Evolutionary conservation across 1,140 invertebrate species (phyloP), one percentile per base, ranked within the genome.

Genomic region (Ceratitis capitata): DNA sequence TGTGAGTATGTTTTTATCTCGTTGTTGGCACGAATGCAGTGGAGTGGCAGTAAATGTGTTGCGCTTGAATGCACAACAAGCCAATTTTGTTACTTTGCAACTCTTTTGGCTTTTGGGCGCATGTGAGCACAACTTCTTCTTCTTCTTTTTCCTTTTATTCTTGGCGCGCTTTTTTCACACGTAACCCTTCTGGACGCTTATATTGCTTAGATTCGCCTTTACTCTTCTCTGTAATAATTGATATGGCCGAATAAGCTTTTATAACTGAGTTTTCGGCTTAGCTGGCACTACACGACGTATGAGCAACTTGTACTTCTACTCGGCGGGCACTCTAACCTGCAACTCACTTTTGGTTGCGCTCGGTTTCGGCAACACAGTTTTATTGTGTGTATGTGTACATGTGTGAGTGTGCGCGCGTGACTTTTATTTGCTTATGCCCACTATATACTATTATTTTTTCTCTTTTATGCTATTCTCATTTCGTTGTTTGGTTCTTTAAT

Each of bases 21-120:
- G 69, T 78, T 78, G 69, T 78, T 78, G 69, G 69, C 39, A 78
- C 69, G 69, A 45, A 78, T 78, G 69, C 69, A 78, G 69, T 78
- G 69, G 45, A 78, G 35, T 78, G 35, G 69, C 39, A 45, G 69
- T 45, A 78, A 78, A 45, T 45, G 69, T 69, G 84, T 83, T 86
- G 74, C n/a, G n/a, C 69, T 78, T 45, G 69, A 78, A 23, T 78
- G 19, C 5, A n/a, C 35, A 78, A 9, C 69, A 16, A 69, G 51
- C 49, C 49, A 32, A 78, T 78, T 42, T 85, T 39, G 61, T 29
- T 35, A 69, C 32, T 42, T 85, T 39, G 61, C 32, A 69, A 69
- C 32, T 19, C 61, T 35, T 69, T 69, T 69, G 61, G 29, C 61
- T 69, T 61, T n/a, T n/a, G n/a, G n/a, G n/a, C n/a, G 45, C 45